A percentile compares a stretch with the other conserved stretches of the same genome.
phyloP scores from a whole-genome alignment of 2,888 invertebrate species.

The Hofmannophila pseudospretella region DNA sequence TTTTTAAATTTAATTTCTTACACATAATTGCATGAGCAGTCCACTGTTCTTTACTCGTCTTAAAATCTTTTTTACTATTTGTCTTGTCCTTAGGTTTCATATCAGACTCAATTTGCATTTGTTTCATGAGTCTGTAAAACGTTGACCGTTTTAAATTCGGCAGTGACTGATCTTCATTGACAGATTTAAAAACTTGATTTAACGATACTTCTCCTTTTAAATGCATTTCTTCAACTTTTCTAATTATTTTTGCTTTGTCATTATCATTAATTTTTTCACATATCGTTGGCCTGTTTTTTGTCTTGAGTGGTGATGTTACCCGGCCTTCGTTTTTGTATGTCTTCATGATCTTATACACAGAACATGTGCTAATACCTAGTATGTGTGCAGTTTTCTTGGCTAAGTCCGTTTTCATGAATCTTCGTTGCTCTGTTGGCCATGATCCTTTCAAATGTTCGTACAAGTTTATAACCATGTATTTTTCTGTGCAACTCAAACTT shows the following conservation, averaged over 20 bases:
- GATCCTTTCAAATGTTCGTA: not conserved
- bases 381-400: not conserved
- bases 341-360: constrained; percentile 1
- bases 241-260: constrained; percentile 1
- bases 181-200: constrained; percentile 9
- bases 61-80: not conserved
- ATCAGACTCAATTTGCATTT: constrained; percentile 9
- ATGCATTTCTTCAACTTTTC: constrained; percentile 10
- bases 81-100: constrained; percentile 3
- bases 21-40: too few species aligned
- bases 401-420: not conserved
- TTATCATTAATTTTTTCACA: not conserved
- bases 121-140: constrained; percentile 2
- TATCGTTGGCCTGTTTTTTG: not conserved
- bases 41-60: not conserved
- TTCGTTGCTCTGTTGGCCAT: not conserved
- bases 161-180: constrained; percentile 11
- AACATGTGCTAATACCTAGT: not conserved
- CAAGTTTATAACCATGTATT: not conserved
- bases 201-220: constrained; percentile 10
- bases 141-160: constrained; percentile 10
- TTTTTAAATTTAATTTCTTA: too few species aligned
- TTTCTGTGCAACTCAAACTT: not conserved
- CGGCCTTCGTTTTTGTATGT: not conserved
- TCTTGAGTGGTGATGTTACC: not conserved